Base-by-base conservation (phyloP, 2,888 invertebrate species). In the Apamea sordens region DNA sequence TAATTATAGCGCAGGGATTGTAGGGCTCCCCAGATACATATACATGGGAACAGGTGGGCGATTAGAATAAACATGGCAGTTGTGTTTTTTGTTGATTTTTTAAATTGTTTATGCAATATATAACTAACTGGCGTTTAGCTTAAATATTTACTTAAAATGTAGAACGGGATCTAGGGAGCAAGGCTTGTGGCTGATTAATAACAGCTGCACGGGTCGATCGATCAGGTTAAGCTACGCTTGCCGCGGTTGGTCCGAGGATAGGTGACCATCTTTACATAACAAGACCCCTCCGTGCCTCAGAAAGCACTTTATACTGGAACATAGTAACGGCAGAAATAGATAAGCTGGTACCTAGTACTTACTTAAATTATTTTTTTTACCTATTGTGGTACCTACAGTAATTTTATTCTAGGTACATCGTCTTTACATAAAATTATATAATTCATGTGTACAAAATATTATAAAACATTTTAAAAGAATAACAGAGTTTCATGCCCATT, bases 1-100 rank as follows among this genome's bases (percentile, higher is more conserved):
- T 89, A 88, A 90, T 90, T 90, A 89, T 89, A 90, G 64, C 73
- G 70, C 59, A 81, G 79, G 80, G 80, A 61, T 50, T 61, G 53
- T 79, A 83, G 86, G 86, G 85, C 80, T 75, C 44, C 53, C 63
- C n/a, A 53, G 77, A 85, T 67, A 68, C 53, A 80, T 73, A 85
- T 67, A 68, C 53, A 80, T 73, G 64, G 68, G 32, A 76, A 50
- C 85, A 87, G 76, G 73, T 84, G 80, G 76, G 47, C 47, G 24
- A 63, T 56, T 73, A 82, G 50, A 75, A 56, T 70, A 81, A 53
- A 65, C 56, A 50, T 28, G 56, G 15, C 24, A 18, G 47, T 69
- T 70, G 3, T 44, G 0, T 44, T 5, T 56, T 65, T 64, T 64
- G 11, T 59, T 53, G 61, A 4, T 69, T 70, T 5, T 53, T 32